These are phyloP conservation scores for Cyprinodon variegatus DNA, from an alignment of 2,113 vertebrate genomes.

Conservation along the genomic window DNA sequence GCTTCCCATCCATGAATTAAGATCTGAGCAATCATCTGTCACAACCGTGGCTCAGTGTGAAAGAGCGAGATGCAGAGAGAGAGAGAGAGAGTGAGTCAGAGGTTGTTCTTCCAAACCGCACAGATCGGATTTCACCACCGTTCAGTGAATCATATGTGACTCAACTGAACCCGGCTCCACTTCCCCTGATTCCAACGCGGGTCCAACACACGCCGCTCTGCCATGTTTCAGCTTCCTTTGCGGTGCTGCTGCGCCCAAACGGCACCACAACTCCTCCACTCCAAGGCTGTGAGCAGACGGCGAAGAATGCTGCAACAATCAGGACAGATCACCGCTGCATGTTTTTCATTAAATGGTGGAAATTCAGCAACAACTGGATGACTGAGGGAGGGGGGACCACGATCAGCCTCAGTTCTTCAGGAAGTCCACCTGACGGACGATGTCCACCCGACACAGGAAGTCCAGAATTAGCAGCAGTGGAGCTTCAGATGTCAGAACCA, in stretches of 20 bases:
- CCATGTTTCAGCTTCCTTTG: conserved; percentile 20
- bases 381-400: neutral
- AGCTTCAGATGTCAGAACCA: neutral
- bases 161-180: conserved; percentile 8
- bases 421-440: neutral
- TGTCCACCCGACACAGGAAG: neutral
- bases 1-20: conserved; percentile 18
- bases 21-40: conserved; percentile 13
- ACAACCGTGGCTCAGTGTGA: conserved; percentile 14
- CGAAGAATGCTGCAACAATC: neutral
- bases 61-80: neutral
- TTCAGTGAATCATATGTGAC: conserved; percentile 52
- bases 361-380: conserved; percentile 5
- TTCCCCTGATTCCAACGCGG: conserved; percentile 26
- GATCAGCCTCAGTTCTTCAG: neutral
- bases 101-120: conserved; percentile 1
- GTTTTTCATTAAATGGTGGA: neutral
- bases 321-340: neutral
- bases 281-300: conserved; percentile 3
- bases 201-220: conserved; percentile 29
- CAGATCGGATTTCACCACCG: conserved; percentile 47
- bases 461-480: no score
- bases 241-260: conserved; percentile 9
- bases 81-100: conserved; percentile 19
- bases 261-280: conserved; percentile 21